Conservation (phyloP, 2,113 vertebrate genomes). For the Rostratula benghalensis region DNA sequence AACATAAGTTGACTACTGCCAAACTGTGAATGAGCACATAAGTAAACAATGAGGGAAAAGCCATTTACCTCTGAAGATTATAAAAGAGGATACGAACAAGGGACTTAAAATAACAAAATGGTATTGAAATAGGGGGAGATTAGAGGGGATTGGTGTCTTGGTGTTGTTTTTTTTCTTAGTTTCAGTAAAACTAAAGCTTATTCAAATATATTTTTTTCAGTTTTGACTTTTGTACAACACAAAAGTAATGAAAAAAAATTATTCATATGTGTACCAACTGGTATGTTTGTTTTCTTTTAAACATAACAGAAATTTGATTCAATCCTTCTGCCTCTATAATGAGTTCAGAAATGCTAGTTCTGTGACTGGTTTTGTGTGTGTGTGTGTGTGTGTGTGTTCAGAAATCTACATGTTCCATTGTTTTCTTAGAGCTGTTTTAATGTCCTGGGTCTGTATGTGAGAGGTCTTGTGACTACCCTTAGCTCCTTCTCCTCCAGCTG, state of each 20-base stretch:
- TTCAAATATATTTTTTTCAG: neutral
- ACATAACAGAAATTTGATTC: neutral
- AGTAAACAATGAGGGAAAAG: neutral
- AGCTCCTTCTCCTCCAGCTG: neutral
- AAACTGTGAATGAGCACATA: neutral
- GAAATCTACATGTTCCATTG: neutral
- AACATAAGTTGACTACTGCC: neutral
- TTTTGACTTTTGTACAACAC: neutral
- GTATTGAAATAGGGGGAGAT: neutral
- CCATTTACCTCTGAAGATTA: neutral
- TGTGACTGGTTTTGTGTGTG: neutral
- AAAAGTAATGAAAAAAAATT: neutral
- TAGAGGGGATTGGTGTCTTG: neutral
- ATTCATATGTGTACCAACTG: neutral
- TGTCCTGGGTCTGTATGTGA: neutral
- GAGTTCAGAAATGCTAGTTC: neutral
- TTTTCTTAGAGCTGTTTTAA: neutral
- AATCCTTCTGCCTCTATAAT: neutral
- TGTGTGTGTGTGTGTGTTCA: neutral
- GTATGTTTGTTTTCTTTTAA: neutral
- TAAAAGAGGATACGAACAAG: neutral
- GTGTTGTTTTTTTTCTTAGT: neutral
- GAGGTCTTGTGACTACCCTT: neutral
- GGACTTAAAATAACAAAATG: neutral
- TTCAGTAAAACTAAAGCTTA: neutral